Evolutionary conservation across 2,888 invertebrate genomes (phyloP).

Genomic region (Ectemnius lituratus): DNA sequence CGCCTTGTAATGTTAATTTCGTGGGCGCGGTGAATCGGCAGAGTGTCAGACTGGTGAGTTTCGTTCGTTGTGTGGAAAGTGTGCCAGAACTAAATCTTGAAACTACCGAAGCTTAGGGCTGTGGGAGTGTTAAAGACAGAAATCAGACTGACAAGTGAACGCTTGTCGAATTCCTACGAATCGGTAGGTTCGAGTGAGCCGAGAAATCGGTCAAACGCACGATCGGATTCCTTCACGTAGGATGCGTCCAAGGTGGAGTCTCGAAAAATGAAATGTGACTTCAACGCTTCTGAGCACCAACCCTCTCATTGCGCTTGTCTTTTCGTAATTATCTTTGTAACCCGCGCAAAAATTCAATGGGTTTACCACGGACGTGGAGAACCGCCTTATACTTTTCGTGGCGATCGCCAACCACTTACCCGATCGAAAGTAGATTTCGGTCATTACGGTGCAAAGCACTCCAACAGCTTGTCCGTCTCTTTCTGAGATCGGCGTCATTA

Average conservation of each 20-base stretch:
- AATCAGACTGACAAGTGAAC: constrained; percentile 43
- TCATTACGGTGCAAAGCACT: not conserved
- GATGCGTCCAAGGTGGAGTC: constrained; percentile 12
- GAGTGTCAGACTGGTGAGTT: constrained; percentile 21
- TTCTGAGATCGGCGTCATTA: no score
- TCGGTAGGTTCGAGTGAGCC: constrained; percentile 33
- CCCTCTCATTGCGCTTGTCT: no score
- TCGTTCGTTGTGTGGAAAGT: constrained; percentile 52
- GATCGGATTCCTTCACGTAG: constrained; percentile 53
- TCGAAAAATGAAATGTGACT: constrained; percentile 27
- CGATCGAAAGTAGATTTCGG: not conserved
- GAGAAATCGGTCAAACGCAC: constrained; percentile 55
- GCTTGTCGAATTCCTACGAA: constrained; percentile 52
- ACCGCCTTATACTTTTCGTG: constrained; percentile 5
- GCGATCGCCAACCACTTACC: constrained; percentile 1
- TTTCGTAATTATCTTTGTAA: no score
- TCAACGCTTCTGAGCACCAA: no score
- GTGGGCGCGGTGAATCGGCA: constrained; percentile 53
- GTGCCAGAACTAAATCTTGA: constrained; percentile 64
- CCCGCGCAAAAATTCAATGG: not conserved
- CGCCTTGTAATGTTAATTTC: constrained; percentile 65
- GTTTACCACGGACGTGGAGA: not conserved
- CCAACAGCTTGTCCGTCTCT: no score
- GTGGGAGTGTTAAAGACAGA: constrained; percentile 34
- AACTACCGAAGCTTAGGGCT: constrained; percentile 47